A percentile compares a stretch with the other conserved stretches of the same genome.
Evolutionary conservation across 2,113 vertebrate genomes (phyloP).

Genomic region (Chinchilla lanigera): DNA sequence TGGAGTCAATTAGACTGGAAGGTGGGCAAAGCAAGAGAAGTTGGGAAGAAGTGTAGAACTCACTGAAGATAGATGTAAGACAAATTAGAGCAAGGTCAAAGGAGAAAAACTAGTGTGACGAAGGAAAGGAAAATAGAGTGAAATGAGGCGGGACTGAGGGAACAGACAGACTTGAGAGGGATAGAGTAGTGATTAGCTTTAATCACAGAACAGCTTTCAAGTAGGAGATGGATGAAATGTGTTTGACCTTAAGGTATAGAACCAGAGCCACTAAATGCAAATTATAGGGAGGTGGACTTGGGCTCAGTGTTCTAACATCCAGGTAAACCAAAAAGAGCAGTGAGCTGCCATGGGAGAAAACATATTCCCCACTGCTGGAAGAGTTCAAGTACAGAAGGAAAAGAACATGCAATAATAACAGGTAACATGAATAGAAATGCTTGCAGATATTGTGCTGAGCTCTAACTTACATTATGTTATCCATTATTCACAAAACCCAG

Average conservation of each 20-base stretch:
- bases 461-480: too few relatives aligned
- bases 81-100: neutral
- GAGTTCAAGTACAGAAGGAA: neutral
- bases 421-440: neutral
- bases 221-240: conserved; percentile 41
- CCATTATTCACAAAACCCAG: neutral
- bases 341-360: neutral
- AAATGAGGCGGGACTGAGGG: conserved; percentile 39
- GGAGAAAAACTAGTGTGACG: neutral
- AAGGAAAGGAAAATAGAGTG: neutral
- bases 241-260: conserved; percentile 27
- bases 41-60: neutral
- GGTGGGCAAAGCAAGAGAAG: neutral
- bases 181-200: neutral
- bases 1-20: neutral
- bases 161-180: neutral
- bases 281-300: neutral
- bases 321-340: neutral
- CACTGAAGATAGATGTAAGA: neutral
- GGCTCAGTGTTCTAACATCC: neutral
- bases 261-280: conserved; percentile 19
- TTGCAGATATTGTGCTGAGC: too few relatives aligned
- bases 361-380: neutral
- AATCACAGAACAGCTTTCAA: conserved; percentile 2
- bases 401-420: neutral